Evolutionary conservation across 2,113 vertebrate genomes (phyloP).

Genomic region (Tursiops truncatus): DNA sequence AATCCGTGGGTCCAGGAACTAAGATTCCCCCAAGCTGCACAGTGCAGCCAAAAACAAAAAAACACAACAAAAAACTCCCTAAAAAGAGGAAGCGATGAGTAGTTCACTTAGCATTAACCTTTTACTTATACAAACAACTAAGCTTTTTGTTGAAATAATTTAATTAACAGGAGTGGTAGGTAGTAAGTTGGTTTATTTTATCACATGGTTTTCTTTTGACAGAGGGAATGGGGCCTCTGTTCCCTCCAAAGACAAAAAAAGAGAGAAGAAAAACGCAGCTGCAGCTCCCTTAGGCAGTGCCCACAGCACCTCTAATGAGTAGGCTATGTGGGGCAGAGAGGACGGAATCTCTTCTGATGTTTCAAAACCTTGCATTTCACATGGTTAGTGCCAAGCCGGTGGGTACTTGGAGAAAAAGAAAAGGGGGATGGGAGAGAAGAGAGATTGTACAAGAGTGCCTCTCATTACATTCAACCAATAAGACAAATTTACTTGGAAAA

Average conservation of each 20-base stretch:
- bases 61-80: neutral
- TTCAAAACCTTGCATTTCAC: constrained; percentile 75
- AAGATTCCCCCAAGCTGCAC: neutral
- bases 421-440: neutral
- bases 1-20: neutral
- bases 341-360: constrained; percentile 62
- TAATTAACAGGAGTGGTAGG: constrained; percentile 73
- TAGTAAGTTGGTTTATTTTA: constrained; percentile 63
- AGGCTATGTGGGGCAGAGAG: constrained; percentile 70
- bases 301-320: constrained; percentile 66
- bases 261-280: constrained; percentile 56
- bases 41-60: neutral
- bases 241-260: constrained; percentile 76
- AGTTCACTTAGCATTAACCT: constrained; percentile 72
- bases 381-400: constrained; percentile 76
- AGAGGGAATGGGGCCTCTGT: constrained; percentile 67
- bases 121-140: constrained; percentile 80
- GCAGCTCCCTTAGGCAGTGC: constrained; percentile 75
- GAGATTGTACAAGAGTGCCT: constrained; percentile 24
- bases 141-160: constrained; percentile 74
- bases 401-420: constrained; percentile 73
- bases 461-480: constrained; percentile 82
- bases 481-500: constrained; percentile 81
- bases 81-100: constrained; percentile 53
- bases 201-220: constrained; percentile 72